A percentile compares a stretch with the other conserved stretches of the same genome.
These are phyloP conservation scores for Odocoileus hemionus DNA, from an alignment of 2,113 vertebrate genomes.

Conservation along the genomic window DNA sequence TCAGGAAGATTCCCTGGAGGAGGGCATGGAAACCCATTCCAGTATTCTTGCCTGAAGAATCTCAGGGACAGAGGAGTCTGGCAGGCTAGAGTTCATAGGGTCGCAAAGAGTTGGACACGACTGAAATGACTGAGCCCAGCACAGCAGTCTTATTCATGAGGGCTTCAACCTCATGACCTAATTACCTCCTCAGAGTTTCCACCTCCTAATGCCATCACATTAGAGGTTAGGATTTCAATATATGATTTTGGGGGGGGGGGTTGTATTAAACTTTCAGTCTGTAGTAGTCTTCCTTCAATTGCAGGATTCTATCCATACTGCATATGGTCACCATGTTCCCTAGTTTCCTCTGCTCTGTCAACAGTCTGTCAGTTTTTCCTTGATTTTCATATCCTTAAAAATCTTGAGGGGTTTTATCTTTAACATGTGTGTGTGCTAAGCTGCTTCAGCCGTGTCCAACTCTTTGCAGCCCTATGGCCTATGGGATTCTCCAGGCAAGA, in stretches of 20 bases:
- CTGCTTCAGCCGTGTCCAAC: neutral
- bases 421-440: neutral
- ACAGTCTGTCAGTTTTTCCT: neutral
- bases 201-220: neutral
- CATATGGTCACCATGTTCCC: fast-evolving
- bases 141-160: neutral
- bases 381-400: neutral
- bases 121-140: neutral
- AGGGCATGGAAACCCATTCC: neutral
- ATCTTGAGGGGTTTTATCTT: neutral
- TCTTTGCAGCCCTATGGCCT: neutral
- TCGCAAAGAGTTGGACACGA: fast-evolving
- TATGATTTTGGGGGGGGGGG: neutral
- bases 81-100: neutral
- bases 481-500: neutral
- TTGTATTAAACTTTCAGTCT: neutral
- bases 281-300: neutral
- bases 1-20: neutral
- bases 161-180: no score
- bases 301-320: neutral
- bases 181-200: neutral
- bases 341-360: neutral
- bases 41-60: neutral
- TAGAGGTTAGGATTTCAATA: neutral
- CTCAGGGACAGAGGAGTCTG: neutral